Evolutionary conservation across 2,888 invertebrate species (phyloP), one percentile per base, ranked within the genome.

Genomic region (Rugalucina vietnamica): DNA sequence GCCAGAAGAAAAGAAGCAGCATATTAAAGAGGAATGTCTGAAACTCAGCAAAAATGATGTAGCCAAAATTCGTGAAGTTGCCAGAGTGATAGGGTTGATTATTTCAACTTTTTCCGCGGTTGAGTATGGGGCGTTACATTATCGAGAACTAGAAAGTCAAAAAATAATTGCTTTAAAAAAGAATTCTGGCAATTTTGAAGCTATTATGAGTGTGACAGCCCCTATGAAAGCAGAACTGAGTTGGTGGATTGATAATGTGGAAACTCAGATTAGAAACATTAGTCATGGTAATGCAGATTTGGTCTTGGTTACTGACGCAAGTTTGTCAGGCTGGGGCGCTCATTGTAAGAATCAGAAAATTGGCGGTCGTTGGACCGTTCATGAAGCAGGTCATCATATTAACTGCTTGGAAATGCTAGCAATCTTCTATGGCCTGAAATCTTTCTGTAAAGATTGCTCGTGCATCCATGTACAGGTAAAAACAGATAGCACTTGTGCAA

Each of bases 51-150:
- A 29, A 18, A 79, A 72, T 71, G 27, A 54, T 32, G 12, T 43
- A 54, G 37, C 39, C 2, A 79, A 5, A 24, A 81, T 82, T 27
- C 36, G 78, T 60, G 37, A 75, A 39, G 75, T 83, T 18, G 82
- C 86, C 54, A 70, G 50, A 60, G 71, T 77, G 1, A 73, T 86
- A 29, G 82, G 86, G 0, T 18, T 78, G 18, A 54, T 83, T 8
- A 74, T 86, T 5, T 73, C 81, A 34, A 36, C 69, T 21, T 69
- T 74, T n/a, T 69, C 83, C 10, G 83, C 72, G 8, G 86, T 86
- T 3, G 71, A 78, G 27, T 81, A 65, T 72, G 86, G 76, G 3
- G 60, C 69, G 1, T 50, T 78, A 12, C 70, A 57, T 71, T 81
- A 86, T 34, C 74, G 79, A 57, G 27, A 49, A 32, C 27, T 83